Conservation (phyloP, 2,797 vertebrate species). For the Poecilia picta region DNA sequence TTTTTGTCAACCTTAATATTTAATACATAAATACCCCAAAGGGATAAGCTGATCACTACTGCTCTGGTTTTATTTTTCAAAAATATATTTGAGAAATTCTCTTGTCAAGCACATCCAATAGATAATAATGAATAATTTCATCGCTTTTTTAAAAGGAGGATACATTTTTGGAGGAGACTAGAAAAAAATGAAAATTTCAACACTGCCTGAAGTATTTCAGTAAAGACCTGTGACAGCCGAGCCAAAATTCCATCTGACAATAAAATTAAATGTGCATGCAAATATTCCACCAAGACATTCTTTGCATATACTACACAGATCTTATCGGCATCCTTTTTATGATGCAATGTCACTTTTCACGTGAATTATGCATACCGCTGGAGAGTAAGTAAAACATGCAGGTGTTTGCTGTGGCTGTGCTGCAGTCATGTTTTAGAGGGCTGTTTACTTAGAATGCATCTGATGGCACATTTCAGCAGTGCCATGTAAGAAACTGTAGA, state of each 20-base stretch:
- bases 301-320: not conserved
- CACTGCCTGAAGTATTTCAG: not conserved
- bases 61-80: not conserved
- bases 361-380: conserved; percentile 18
- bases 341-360: conserved; percentile 17
- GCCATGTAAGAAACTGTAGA: not conserved
- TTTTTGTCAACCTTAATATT: not conserved
- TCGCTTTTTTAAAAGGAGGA: not conserved
- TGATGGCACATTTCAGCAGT: conserved; percentile 5
- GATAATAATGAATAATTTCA: not conserved
- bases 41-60: not conserved
- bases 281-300: not conserved
- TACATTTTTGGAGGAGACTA: not conserved
- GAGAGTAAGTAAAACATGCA: conserved; percentile 48
- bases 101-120: not conserved
- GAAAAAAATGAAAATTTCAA: not conserved
- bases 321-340: conserved; percentile 19
- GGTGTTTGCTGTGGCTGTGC: conserved; percentile 20
- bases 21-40: not conserved
- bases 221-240: not conserved
- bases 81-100: not conserved
- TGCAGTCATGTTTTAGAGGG: conserved; percentile 35
- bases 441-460: conserved; percentile 8
- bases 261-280: conserved; percentile 24
- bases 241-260: conserved; percentile 11